phyloP scores from a whole-genome alignment of 2,888 invertebrate species.

The Malthinus seriepunctatus region DNA sequence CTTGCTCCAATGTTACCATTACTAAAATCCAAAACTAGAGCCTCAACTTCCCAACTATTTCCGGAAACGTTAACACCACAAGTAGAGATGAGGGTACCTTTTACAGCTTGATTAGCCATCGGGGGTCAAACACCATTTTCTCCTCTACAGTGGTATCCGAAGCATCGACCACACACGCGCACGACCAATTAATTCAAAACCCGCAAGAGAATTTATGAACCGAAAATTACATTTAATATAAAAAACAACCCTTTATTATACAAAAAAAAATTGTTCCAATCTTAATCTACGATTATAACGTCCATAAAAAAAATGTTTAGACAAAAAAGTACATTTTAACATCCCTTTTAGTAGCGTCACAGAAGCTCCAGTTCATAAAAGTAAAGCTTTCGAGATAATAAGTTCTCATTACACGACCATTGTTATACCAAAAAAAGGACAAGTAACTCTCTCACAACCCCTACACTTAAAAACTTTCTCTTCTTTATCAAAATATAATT shows the following conservation, averaged over 20 bases:
- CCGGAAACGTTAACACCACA: slow-evolving; percentile 16
- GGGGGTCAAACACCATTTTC: slow-evolving; percentile 20
- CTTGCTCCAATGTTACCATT: slow-evolving; percentile 3
- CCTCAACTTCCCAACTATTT: slow-evolving; percentile 17
- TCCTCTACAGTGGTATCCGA: not conserved
- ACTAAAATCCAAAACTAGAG: slow-evolving; percentile 9
- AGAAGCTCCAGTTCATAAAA: slow-evolving; percentile 5
- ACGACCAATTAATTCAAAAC: not conserved
- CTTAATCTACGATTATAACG: not conserved
- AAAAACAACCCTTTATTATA: too few relatives aligned
- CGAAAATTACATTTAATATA: too few relatives aligned
- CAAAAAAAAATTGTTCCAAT: not conserved
- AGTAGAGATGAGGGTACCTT: slow-evolving; percentile 21
- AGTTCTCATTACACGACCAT: slow-evolving; percentile 21
- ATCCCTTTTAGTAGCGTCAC: not conserved
- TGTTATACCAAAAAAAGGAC: slow-evolving; percentile 13
- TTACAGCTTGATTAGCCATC: slow-evolving; percentile 28
- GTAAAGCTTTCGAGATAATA: slow-evolving; percentile 15
- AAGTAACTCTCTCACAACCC: slow-evolving; percentile 18
- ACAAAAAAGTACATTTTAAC: slow-evolving; percentile 2
- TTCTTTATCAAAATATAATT: too few relatives aligned
- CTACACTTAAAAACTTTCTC: slow-evolving; percentile 31
- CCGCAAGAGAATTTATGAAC: too few relatives aligned
- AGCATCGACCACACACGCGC: too few relatives aligned
- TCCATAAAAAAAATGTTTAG: not conserved